These are phyloP conservation scores for Amblyjoppa fuscipennis DNA, from an alignment of 2,888 invertebrate species.

Conservation along the genomic window DNA sequence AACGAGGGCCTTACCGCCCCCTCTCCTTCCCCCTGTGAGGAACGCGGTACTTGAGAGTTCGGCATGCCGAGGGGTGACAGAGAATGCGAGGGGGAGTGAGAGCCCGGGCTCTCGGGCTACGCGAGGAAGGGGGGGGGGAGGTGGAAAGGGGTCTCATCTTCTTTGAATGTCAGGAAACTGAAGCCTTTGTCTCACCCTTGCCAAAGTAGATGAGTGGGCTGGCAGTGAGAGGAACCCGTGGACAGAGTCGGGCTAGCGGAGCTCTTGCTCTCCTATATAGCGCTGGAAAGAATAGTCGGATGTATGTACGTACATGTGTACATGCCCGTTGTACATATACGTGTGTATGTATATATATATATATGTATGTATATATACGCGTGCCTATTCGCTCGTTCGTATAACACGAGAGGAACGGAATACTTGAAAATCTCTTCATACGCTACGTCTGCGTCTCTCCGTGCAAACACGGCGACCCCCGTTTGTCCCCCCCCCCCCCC, in stretches of 20 bases:
- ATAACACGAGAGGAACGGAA: conserved; percentile 52
- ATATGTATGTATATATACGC: not conserved
- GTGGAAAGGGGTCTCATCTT: conserved; percentile 77
- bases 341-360: not conserved
- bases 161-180: conserved; percentile 82
- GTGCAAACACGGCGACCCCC: conserved; percentile 59
- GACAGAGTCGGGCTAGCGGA: conserved; percentile 52
- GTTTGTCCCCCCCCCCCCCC: not conserved
- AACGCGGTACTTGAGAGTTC: conserved; percentile 55
- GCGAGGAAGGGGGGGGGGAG: conserved; percentile 45
- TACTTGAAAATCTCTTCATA: conserved; percentile 65
- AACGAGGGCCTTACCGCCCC: conserved; percentile 35
- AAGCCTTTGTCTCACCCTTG: conserved; percentile 81
- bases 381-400: conserved; percentile 43
- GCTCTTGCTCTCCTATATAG: conserved; percentile 56
- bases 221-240: conserved; percentile 73
- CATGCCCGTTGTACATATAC: not conserved
- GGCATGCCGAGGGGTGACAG: conserved; percentile 13
- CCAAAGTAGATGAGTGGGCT: conserved; percentile 78
- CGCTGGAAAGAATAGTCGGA: conserved; percentile 56
- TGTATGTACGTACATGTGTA: not conserved
- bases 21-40: conserved; percentile 2
- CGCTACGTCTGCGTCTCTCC: conserved; percentile 42
- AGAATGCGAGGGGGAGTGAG: conserved; percentile 51
- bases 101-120: conserved; percentile 44